phyloP scores from a whole-genome alignment of 2,888 invertebrate species.

The Tipula lateralis region DNA sequence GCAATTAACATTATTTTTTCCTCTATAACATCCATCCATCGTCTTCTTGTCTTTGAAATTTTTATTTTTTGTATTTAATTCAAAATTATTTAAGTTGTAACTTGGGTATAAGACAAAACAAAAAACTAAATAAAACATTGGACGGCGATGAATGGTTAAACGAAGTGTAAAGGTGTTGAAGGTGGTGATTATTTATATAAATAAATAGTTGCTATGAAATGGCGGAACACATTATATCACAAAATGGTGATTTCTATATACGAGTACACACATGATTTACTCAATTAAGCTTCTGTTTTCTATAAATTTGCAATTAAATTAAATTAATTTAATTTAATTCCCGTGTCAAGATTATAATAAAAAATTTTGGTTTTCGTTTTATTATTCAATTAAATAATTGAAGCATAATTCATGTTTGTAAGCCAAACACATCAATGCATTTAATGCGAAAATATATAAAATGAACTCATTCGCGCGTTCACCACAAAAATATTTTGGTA shows the following conservation, averaged over 20 bases:
- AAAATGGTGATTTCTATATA: not conserved
- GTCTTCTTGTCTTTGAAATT: not conserved
- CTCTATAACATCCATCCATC: not conserved
- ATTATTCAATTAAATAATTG: not conserved
- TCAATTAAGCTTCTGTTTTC: not conserved
- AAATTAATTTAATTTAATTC: not conserved
- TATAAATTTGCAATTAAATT: not conserved
- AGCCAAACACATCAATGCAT: not conserved
- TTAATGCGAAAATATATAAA: not conserved
- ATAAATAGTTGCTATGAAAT: not conserved
- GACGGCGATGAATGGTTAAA: constrained; percentile 7
- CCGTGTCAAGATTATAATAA: not conserved
- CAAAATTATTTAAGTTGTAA: not conserved
- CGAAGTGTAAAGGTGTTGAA: not conserved
- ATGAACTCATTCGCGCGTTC: not conserved
- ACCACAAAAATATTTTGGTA: not conserved
- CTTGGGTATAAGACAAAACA: constrained; percentile 2
- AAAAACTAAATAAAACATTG: not conserved
- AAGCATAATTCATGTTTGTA: not conserved
- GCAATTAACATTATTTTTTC: not conserved
- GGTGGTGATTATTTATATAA: not conserved
- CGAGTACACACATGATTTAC: not conserved
- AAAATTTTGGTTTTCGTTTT: constrained; percentile 14
- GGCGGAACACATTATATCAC: not conserved
- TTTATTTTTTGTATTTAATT: not conserved